Conservation (phyloP, 2,888 invertebrate species). For the Orthosia cruda region DNA sequence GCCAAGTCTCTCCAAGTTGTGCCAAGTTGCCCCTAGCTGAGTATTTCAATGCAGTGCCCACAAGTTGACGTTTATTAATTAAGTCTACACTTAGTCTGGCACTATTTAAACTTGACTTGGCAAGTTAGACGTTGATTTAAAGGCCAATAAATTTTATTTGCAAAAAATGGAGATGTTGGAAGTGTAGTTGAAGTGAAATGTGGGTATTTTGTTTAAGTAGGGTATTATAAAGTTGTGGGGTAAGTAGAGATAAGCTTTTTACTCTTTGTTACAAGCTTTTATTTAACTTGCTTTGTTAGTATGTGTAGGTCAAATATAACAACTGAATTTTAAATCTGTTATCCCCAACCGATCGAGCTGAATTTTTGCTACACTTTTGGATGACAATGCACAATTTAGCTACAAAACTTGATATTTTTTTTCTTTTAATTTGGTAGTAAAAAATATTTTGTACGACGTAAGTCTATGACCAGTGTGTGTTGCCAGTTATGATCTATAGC, state of each 20-base stretch:
- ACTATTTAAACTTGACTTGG: conserved; percentile 67
- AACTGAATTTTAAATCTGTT: too few species aligned
- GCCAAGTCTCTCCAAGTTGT: conserved; percentile 49
- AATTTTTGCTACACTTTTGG: too few species aligned
- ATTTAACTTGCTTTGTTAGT: too few species aligned
- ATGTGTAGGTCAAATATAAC: too few species aligned
- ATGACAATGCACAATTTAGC: too few species aligned
- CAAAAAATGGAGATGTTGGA: conserved; percentile 47
- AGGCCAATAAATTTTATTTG: conserved; percentile 66
- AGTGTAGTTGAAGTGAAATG: conserved; percentile 31
- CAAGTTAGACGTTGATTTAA: conserved; percentile 68
- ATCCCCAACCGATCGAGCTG: too few species aligned
- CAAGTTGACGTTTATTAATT: conserved; percentile 71
- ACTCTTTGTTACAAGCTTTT: background rate
- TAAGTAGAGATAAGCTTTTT: background rate
- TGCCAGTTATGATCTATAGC: too few species aligned
- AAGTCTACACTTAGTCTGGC: conserved; percentile 62
- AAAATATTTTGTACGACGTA: too few species aligned
- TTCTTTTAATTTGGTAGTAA: too few species aligned
- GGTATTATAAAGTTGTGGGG: background rate
- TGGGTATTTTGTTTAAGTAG: conserved; percentile 27
- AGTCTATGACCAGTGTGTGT: too few species aligned
- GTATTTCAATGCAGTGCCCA: conserved; percentile 54
- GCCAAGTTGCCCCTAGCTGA: conserved; percentile 40
- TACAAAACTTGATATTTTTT: too few species aligned